Conservation (phyloP, 2,888 invertebrate species). For the Caenorhabditis virilis region DNA sequence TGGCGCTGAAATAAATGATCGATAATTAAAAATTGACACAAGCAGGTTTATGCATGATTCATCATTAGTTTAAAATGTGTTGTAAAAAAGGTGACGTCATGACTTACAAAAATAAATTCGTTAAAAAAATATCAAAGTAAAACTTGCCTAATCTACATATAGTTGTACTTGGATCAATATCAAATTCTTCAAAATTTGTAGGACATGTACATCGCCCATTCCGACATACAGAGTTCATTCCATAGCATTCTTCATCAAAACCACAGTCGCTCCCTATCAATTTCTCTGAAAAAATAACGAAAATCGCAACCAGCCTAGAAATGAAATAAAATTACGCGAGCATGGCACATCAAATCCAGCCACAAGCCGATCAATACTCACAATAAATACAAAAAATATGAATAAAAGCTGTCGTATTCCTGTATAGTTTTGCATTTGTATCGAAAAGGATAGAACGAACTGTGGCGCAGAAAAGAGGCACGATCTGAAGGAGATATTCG, state of each 20-base stretch:
- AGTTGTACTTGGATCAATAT: constrained; percentile 60
- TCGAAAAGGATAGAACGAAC: constrained; percentile 2
- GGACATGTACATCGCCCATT: constrained; percentile 67
- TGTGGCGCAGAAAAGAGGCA: constrained; percentile 1
- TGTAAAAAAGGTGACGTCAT: neutral
- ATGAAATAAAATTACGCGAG: constrained; percentile 55
- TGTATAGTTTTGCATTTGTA: neutral
- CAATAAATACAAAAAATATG: constrained; percentile 8
- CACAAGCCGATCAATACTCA: constrained; percentile 39
- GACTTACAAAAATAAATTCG: too few species aligned
- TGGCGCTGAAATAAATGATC: constrained; percentile 59
- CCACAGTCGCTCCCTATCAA: constrained; percentile 64
- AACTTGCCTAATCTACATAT: constrained; percentile 67
- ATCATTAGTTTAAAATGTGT: neutral
- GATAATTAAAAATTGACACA: too few species aligned
- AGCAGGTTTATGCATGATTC: constrained; percentile 26
- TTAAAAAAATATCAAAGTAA: too few species aligned
- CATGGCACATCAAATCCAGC: constrained; percentile 63
- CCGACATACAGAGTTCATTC: constrained; percentile 67
- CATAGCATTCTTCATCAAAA: constrained; percentile 69
- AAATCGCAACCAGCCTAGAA: neutral
- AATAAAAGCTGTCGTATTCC: neutral
- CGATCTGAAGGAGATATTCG: constrained; percentile 5
- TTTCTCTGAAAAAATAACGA: constrained; percentile 59
- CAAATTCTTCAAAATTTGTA: constrained; percentile 67